Base-by-base conservation (phyloP, 2,113 vertebrate species). In the Onychostoma macrolepis region DNA sequence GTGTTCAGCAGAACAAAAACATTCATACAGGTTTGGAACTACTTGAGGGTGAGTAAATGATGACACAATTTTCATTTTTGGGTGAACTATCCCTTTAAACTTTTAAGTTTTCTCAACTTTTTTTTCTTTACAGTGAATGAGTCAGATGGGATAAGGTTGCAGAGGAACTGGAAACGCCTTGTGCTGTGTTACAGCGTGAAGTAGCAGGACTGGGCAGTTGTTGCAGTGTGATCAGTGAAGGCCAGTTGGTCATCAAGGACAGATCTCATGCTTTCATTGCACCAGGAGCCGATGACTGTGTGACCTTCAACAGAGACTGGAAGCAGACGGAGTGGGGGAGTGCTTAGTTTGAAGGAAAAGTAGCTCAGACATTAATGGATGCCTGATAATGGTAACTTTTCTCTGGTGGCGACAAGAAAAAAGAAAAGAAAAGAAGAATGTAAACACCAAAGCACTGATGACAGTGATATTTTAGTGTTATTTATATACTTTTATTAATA, bases 231-330 rank as follows among this genome's bases (percentile, higher is more conserved):
- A 48, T 48, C 15, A 83, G 28, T 71, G 63, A 83, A 83, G 43
- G 63, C 69, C 63, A 83, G 15, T 1, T 71, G 81, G 67, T 8
- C 30, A 53, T 41, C 69, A 84, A 84, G 48, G 65, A 84, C 43
- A 50, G 17, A 12, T 67, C 30, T 56, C 43, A 26, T 30, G 19
- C 15, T 83, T 69, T 69, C 65, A 69, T 24, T 74, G 65, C 24
- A 74, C 65, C 21, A 56, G 67, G 24, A 84, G 67, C 9, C 2
- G n/a, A 81, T 11, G 19, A 28, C 61, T 9, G 13, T 38, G 26
- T 41, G 48, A 56, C 82, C 30, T 84, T 74, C 65, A 74, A n/a
- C 65, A 36, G 43, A 36, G n/a, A 50, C 11, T 30, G 15, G 61
- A 36, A 24, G 45, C 38, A 41, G 13, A 50, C 21, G 2, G 2